Percentiles rank a stretch among this genome's conserved stretches.
phyloP scores from a whole-genome alignment of 2,888 invertebrate genomes.

The Oasisia sp. region DNA sequence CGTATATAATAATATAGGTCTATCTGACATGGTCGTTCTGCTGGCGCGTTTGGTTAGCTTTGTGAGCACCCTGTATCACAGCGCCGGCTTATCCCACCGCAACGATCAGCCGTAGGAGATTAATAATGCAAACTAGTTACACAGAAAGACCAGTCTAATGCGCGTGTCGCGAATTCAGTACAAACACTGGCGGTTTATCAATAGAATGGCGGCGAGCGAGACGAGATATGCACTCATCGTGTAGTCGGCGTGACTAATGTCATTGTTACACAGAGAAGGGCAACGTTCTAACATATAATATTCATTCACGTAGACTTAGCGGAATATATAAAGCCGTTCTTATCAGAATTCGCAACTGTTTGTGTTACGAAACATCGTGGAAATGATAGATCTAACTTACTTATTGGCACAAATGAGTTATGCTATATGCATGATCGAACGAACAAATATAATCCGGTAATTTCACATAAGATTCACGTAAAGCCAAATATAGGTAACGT shows the following conservation, averaged over 20 bases:
- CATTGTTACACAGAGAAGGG: background rate
- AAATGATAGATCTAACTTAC: no score
- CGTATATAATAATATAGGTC: background rate
- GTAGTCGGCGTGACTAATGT: background rate
- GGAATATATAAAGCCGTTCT: background rate
- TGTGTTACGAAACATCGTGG: background rate
- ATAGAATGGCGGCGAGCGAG: background rate
- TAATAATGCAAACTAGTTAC: background rate
- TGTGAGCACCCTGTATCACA: background rate
- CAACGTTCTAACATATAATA: background rate
- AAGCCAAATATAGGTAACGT: no score
- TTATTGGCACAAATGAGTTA: no score
- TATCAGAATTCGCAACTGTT: background rate
- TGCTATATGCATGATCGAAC: no score
- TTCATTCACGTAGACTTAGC: background rate
- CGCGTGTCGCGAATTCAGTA: background rate
- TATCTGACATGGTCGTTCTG: background rate
- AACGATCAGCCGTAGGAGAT: background rate
- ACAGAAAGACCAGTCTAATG: background rate
- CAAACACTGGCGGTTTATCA: background rate
- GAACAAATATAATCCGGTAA: no score
- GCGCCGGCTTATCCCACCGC: background rate
- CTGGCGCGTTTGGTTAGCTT: background rate
- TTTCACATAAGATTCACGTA: no score
- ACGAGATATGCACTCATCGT: background rate